Evolutionary conservation across 2,888 invertebrate genomes (phyloP).

Genomic region (Belgica antarctica): DNA sequence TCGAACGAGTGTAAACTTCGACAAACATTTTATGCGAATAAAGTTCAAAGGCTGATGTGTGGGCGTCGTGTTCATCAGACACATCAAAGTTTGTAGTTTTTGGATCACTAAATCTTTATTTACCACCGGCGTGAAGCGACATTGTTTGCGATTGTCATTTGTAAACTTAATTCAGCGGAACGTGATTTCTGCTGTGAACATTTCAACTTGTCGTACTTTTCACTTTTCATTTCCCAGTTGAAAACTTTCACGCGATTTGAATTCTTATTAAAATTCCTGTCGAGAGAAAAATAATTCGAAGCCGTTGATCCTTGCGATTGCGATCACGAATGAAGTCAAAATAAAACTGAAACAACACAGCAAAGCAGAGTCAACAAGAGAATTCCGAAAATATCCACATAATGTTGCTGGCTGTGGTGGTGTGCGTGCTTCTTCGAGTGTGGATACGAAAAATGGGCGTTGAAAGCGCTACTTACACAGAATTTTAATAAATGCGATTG

Average conservation of each 20-base stretch:
- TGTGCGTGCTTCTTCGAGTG: neutral
- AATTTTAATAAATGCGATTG: constrained; percentile 1
- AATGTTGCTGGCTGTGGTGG: neutral
- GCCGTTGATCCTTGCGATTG: constrained; percentile 14
- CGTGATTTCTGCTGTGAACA: neutral
- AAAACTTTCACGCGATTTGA: neutral
- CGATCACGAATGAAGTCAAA: constrained; percentile 39
- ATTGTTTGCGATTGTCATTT: neutral
- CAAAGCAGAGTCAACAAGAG: constrained; percentile 5
- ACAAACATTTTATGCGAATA: neutral
- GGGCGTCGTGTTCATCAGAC: neutral
- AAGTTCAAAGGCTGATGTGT: neutral
- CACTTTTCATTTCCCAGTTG: neutral
- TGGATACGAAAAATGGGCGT: neutral
- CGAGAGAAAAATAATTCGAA: neutral
- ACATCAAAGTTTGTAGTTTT: too few species aligned
- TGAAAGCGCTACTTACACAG: neutral
- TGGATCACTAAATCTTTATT: too few species aligned
- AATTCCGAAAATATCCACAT: neutral
- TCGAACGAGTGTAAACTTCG: neutral
- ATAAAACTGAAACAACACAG: constrained; percentile 34
- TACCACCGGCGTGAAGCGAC: neutral
- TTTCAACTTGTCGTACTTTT: neutral
- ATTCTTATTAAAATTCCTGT: neutral
- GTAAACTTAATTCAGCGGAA: neutral